Conservation (phyloP, 2,797 vertebrate genomes). For the Triplophysa yarkandensis region DNA sequence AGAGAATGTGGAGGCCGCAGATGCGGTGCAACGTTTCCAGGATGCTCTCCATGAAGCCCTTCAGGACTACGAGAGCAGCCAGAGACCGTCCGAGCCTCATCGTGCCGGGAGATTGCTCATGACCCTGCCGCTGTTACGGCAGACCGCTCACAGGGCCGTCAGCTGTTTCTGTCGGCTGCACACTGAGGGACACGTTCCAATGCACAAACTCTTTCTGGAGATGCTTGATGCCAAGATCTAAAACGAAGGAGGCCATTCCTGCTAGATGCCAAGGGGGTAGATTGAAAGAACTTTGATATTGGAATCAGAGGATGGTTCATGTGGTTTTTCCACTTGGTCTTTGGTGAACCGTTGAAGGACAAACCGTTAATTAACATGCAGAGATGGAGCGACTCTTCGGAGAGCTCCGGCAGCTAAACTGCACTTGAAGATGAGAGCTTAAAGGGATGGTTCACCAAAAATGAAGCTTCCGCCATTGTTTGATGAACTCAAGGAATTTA, state of each 20-base stretch:
- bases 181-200: conserved; percentile 59
- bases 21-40: conserved; percentile 70
- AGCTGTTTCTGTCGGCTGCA: conserved; percentile 63
- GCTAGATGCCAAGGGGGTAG: neutral
- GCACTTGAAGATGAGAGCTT: conserved; percentile 14
- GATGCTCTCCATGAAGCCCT: conserved; percentile 74
- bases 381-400: neutral
- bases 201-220: conserved; percentile 78
- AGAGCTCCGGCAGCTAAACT: conserved; percentile 30
- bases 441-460: neutral
- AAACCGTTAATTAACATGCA: neutral
- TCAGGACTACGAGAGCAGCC: conserved; percentile 68
- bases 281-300: neutral
- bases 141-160: conserved; percentile 64
- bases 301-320: neutral
- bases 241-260: neutral
- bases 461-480: neutral
- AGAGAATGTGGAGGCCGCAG: conserved; percentile 64
- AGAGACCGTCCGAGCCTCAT: conserved; percentile 54
- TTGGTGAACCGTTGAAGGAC: neutral
- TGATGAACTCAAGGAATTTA: too few relatives aligned
- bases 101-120: conserved; percentile 71
- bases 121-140: conserved; percentile 73
- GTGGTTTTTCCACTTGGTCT: neutral
- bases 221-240: conserved; percentile 72